Evolutionary conservation across 2,797 vertebrate genomes (phyloP), one percentile per base, ranked within the genome.

Genomic region (Gymnothorax reevesii): DNA sequence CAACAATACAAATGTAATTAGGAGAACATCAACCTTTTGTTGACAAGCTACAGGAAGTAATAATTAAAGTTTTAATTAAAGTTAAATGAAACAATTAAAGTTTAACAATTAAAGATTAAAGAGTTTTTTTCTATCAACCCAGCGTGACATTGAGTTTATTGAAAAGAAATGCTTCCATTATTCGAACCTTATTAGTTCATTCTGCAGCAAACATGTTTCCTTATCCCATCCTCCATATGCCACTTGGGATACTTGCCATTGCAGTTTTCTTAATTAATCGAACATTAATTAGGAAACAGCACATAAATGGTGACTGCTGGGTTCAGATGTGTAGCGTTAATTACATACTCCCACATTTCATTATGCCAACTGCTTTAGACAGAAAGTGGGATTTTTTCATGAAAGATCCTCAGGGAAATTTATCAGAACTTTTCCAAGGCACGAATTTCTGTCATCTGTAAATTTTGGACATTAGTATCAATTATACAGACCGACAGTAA

Each of bases 111-210:
- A n/a, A n/a, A n/a, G n/a, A n/a, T n/a, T n/a, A n/a, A n/a, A n/a
- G n/a, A n/a, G n/a, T n/a, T 42, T 42, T 42, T 42, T 42, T 42
- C 33, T 42, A 42, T 42, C 33, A 42, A 42, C 33, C 33, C 33
- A 42, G 33, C 2, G 2, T 42, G 33, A 42, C 33, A 42, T 42
- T 42, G 2, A 42, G 33, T 42, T 42, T 42, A 42, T 42, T 42
- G 33, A 42, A 42, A 42, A 42, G 33, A 42, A 42, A 79, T n/a
- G 15, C 27, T 80, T 57, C 57, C 84, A 85, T 85, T 85, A 85
- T 85, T 85, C 73, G 57, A 57, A 59, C 69, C 54, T 42, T 7
- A 9, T 8, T 33, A 52, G 73, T 77, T 77, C 73, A 77, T 17
- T 52, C 73, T 17, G 42, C 52, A 52, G 22, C 17, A 42, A 77